Conservation (phyloP, 2,888 invertebrate genomes). For the Cryptus viduatorius region DNA sequence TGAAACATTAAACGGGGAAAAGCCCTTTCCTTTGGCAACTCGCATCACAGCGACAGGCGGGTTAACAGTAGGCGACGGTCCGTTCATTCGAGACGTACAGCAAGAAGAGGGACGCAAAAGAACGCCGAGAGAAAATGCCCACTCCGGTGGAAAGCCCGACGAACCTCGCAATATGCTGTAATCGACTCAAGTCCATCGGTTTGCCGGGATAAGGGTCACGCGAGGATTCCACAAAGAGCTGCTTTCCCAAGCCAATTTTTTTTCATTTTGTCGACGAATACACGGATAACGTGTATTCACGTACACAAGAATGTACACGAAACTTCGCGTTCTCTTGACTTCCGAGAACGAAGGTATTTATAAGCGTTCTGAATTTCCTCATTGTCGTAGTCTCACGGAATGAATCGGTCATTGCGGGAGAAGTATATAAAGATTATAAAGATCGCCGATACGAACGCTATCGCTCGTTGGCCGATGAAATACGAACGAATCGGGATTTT, state of each 20-base stretch:
- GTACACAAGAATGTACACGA: no score
- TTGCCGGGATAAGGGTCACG: constrained; percentile 17
- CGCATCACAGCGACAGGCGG: constrained; percentile 38
- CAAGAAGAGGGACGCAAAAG: constrained; percentile 6
- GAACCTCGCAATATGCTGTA: constrained; percentile 8
- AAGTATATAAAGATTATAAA: no score
- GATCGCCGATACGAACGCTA: no score
- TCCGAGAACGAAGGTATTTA: no score
- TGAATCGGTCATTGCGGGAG: no score
- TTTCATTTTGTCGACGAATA: background rate
- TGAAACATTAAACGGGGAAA: constrained; percentile 22
- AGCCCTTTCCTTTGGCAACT: constrained; percentile 39
- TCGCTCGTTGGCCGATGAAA: no score
- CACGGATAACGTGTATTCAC: no score
- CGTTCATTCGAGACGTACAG: background rate
- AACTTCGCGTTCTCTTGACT: no score
- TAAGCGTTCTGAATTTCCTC: no score
- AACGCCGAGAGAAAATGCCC: constrained; percentile 5
- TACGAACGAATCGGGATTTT: no score
- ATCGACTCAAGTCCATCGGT: constrained; percentile 25
- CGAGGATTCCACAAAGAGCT: constrained; percentile 16
- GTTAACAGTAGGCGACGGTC: constrained; percentile 35
- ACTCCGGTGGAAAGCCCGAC: constrained; percentile 7
- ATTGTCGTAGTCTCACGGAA: no score
- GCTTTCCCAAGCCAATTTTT: constrained; percentile 18